Percentiles rank a stretch among this genome's conserved stretches.
Evolutionary conservation across 1,140 invertebrate species (phyloP).

Genomic region (Lepidurus packardi): DNA sequence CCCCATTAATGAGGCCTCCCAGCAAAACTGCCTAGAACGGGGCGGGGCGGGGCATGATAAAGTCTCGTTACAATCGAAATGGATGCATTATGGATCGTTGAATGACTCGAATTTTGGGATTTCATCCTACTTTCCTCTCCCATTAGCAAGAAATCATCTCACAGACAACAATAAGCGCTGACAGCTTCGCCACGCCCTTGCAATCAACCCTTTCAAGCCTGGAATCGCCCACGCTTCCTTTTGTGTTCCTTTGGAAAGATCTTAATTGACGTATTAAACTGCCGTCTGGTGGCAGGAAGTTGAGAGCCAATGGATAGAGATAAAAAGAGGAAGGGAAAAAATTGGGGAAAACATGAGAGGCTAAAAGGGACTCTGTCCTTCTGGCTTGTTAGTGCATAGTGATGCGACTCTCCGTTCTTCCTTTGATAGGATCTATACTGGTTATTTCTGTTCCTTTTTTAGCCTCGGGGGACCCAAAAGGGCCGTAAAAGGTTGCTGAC

Average conservation of each 20-base stretch:
- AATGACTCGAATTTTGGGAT: too few species aligned
- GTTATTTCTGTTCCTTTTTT: too few species aligned
- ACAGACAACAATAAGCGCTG: not conserved
- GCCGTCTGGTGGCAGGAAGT: conserved; percentile 13
- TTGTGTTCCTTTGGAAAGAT: not conserved
- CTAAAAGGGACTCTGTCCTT: not conserved
- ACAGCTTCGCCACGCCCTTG: not conserved
- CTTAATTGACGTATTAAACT: conserved; percentile 7
- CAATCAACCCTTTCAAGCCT: conserved; percentile 9
- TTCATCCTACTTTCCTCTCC: too few species aligned
- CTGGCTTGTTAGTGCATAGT: not conserved
- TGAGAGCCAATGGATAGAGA: not conserved
- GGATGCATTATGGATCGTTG: too few species aligned
- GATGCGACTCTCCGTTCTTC: not conserved
- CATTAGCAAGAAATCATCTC: not conserved
- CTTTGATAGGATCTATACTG: not conserved
- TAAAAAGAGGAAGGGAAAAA: not conserved
- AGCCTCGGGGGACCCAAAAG: not conserved
- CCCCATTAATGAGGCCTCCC: not conserved
- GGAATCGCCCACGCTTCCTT: not conserved
- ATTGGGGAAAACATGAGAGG: not conserved
- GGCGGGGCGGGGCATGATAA: not conserved
- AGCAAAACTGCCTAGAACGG: not conserved
- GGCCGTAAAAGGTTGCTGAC: conserved; percentile 4
- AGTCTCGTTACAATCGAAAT: too few species aligned